Evolutionary conservation across 2,113 vertebrate genomes (phyloP).

Genomic region (Salminus brasiliensis): DNA sequence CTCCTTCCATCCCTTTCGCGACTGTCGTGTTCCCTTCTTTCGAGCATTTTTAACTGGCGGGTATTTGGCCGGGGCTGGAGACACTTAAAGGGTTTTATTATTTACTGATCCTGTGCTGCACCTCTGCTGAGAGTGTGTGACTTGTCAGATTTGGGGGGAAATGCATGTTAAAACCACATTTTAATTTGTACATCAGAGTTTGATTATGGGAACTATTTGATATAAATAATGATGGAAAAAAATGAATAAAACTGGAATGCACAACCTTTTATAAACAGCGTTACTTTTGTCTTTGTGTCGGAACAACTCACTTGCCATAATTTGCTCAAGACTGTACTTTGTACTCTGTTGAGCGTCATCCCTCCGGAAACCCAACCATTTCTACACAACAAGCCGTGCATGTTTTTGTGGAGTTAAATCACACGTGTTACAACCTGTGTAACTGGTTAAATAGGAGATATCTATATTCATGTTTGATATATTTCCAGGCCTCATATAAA

Average conservation of each 20-base stretch:
- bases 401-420: too few species aligned
- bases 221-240: too few species aligned
- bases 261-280: slow-evolving; percentile 72
- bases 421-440: too few species aligned
- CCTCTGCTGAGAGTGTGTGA: slow-evolving; percentile 59
- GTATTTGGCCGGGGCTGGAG: slow-evolving; percentile 56
- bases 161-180: slow-evolving; percentile 79
- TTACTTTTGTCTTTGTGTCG: slow-evolving; percentile 19
- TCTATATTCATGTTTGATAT: too few species aligned
- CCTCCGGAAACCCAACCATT: too few species aligned
- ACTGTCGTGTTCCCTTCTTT: slow-evolving; percentile 2
- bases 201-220: slow-evolving; percentile 82
- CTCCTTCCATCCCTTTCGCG: not conserved
- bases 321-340: too few species aligned
- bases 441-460: too few species aligned
- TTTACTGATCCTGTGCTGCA: slow-evolving; percentile 59
- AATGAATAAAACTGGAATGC: slow-evolving; percentile 82
- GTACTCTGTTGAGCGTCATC: too few species aligned
- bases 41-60: slow-evolving; percentile 45
- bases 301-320: too few species aligned
- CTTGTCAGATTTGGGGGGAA: slow-evolving; percentile 66
- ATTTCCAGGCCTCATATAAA: too few species aligned
- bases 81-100: slow-evolving; percentile 75
- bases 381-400: too few species aligned
- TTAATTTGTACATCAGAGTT: slow-evolving; percentile 86